Percentiles rank a stretch among this genome's conserved stretches.
These are phyloP conservation scores for Ictalurus furcatus DNA, from an alignment of 2,113 vertebrate genomes.

Conservation along the genomic window DNA sequence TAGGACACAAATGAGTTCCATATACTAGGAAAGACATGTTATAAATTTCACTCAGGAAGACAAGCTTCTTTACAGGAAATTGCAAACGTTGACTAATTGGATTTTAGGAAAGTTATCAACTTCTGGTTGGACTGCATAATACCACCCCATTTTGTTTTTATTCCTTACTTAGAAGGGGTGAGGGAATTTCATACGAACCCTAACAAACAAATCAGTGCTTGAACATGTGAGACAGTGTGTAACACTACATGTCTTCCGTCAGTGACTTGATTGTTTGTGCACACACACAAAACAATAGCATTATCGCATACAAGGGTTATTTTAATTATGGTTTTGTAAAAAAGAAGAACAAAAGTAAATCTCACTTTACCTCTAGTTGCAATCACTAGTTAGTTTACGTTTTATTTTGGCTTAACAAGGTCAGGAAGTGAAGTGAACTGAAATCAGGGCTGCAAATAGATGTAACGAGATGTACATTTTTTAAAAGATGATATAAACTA, in stretches of 20 bases:
- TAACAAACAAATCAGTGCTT: background rate
- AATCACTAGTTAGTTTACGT: background rate
- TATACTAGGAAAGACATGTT: background rate
- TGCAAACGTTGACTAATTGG: background rate
- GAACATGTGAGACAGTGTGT: background rate
- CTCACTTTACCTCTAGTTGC: background rate
- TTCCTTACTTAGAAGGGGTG: background rate
- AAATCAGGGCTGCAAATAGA: background rate
- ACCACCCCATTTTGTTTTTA: background rate
- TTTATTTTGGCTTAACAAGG: background rate
- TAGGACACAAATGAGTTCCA: background rate
- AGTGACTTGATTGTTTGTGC: background rate
- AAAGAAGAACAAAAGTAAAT: background rate
- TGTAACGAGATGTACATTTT: background rate
- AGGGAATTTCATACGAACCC: background rate
- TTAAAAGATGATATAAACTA: background rate
- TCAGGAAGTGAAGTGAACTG: background rate
- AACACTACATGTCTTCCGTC: background rate
- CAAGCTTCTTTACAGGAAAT: background rate
- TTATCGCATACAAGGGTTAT: no score
- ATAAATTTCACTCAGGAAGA: background rate
- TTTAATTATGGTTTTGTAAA: background rate
- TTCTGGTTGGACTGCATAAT: background rate
- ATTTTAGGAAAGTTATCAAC: background rate
- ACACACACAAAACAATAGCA: no score